These are phyloP conservation scores for Oxyura jamaicensis DNA, from an alignment of 2,113 vertebrate species.

Conservation along the genomic window DNA sequence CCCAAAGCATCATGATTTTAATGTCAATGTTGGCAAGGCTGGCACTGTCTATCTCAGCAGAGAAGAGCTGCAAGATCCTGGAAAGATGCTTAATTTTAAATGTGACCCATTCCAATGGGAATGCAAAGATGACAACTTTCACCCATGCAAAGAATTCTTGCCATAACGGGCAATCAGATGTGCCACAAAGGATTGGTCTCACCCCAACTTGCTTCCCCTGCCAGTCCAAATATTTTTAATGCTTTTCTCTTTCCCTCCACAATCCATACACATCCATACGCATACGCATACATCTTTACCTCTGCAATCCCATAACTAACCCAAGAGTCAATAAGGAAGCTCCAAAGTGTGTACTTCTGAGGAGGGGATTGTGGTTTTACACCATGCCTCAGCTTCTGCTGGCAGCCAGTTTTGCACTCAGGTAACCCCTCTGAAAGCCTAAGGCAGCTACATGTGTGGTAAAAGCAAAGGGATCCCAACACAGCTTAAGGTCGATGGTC, in stretches of 20 bases:
- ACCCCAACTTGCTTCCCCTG: not conserved
- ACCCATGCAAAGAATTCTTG: not conserved
- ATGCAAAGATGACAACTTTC: not conserved
- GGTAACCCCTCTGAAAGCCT: not conserved
- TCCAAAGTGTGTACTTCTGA: not conserved
- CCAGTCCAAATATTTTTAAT: not conserved
- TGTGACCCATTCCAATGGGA: not conserved
- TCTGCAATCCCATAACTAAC: not conserved
- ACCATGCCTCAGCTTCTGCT: not conserved
- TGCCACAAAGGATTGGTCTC: not conserved
- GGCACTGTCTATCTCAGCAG: not conserved
- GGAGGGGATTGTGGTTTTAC: not conserved
- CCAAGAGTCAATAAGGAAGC: not conserved
- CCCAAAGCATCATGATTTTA: not conserved
- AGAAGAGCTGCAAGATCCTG: not conserved
- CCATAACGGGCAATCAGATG: not conserved
- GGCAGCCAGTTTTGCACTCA: not conserved
- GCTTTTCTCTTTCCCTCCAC: not conserved
- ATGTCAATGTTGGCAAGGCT: not conserved
- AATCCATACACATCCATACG: too few relatives aligned
- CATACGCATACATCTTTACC: not conserved
- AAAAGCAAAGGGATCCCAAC: not conserved
- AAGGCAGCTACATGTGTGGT: not conserved
- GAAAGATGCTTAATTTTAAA: not conserved
- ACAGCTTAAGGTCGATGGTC: not conserved